Percentiles rank a stretch among this genome's conserved stretches.
These are phyloP conservation scores for Clarias pachynema DNA, from an alignment of 2,797 vertebrate species.

Conservation along the genomic window DNA sequence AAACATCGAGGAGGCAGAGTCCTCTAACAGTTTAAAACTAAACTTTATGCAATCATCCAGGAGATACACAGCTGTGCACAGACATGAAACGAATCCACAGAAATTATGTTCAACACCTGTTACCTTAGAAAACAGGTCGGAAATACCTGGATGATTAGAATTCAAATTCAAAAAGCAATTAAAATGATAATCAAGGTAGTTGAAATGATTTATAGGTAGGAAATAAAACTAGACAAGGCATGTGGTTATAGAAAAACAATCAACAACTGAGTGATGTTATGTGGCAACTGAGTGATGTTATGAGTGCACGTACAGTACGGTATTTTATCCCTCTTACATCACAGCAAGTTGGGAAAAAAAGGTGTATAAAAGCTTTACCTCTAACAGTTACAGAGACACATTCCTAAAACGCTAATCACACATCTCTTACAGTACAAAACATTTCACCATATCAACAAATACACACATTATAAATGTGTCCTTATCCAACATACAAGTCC, in stretches of 20 bases:
- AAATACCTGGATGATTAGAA: not conserved
- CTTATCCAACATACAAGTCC: not conserved
- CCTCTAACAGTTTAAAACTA: not conserved
- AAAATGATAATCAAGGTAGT: not conserved
- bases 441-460: not conserved
- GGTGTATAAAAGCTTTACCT: not conserved
- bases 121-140: not conserved
- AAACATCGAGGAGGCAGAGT: slow-evolving; percentile 3
- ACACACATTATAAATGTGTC: not conserved
- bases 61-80: not conserved
- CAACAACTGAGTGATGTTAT: not conserved
- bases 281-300: no score
- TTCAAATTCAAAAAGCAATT: not conserved
- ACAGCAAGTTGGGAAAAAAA: not conserved
- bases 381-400: not conserved
- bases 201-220: not conserved
- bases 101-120: not conserved
- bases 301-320: not conserved
- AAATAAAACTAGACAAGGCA: not conserved
- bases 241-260: not conserved
- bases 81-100: not conserved
- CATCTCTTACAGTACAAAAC: not conserved
- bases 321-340: not conserved
- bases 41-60: not conserved
- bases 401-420: not conserved